Percentiles rank a stretch among this genome's conserved stretches.
phyloP scores from a whole-genome alignment of 2,888 invertebrate species.

The Cantharis rustica region DNA sequence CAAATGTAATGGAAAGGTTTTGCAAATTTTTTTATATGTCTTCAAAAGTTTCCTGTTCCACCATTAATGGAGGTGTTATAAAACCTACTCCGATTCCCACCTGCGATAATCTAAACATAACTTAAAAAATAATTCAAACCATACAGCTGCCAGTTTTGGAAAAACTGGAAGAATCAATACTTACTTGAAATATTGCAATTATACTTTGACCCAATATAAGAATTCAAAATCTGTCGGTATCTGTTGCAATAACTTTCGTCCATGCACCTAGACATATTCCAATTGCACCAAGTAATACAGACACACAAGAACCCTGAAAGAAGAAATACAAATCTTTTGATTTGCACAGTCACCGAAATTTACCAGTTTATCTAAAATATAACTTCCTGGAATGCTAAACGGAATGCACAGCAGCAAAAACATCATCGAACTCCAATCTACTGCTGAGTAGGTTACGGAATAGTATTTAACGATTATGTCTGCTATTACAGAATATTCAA shows the following conservation, averaged over 20 bases:
- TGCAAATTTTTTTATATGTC: conserved; percentile 63
- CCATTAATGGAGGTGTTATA: conserved; percentile 64
- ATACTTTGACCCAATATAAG: conserved; percentile 87
- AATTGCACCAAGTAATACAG: conserved; percentile 77
- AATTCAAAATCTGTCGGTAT: conserved; percentile 81
- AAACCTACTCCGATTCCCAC: conserved; percentile 83
- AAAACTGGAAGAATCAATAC: conserved; percentile 91
- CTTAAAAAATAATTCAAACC: conserved; percentile 76
- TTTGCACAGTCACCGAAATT: background rate
- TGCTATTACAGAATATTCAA: background rate
- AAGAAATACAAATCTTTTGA: background rate
- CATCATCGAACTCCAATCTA: background rate
- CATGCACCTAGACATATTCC: conserved; percentile 88
- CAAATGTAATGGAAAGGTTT: background rate
- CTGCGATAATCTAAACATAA: background rate
- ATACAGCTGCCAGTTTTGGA: conserved; percentile 89
- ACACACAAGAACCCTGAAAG: conserved; percentile 79
- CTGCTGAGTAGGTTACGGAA: background rate
- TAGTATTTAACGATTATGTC: background rate
- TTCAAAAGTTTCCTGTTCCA: conserved; percentile 61
- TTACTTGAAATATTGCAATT: conserved; percentile 82
- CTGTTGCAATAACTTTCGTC: conserved; percentile 85
- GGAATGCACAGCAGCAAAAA: background rate
- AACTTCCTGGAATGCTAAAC: background rate
- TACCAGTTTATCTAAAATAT: background rate